Base-by-base conservation (phyloP, 2,888 invertebrate genomes). In the Melanotus villosus region DNA sequence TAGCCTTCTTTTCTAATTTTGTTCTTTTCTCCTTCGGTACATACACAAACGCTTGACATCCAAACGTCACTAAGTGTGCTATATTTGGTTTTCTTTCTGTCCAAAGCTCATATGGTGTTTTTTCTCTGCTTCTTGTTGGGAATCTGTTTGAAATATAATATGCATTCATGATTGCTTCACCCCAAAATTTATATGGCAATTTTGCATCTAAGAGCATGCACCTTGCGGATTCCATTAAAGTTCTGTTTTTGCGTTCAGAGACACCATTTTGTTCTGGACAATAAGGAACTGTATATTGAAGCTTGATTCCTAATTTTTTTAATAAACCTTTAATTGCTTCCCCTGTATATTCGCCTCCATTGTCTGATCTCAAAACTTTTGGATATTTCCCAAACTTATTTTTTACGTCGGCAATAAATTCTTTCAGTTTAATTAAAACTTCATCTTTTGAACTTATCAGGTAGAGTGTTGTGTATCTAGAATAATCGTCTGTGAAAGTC, bases 261-360 rank as follows among this genome's bases (percentile, higher is more conserved):
- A 73, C 69, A 2, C 82, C 81, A 72, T 84, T 85, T 72, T 83
- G 81, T 71, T 82, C 77, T 2, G 82, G 81, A 7, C 80, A 80
- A 66, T 80, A 81, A 1, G 75, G 66, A 0, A 78, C 77, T 6
- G 76, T 75, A 66, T 52, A 76, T 72, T 81, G 78, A 52, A 81
- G 79, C 26, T 32, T 64, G 5, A 81, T 79, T 6, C 80, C 81
- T 26, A 50, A 21, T 54, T 56, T 68, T 9, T 47, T 6, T 16
- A 76, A 76, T 21, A 78, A 19, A n/a, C 75, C 62, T 52, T 64
- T 43, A 0, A 80, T 34, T 16, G 74, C 68, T 52, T 68, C 64
- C 63, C 80, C 80, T 4, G 73, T 12, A 68, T 78, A 81, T 65
- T 80, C 79, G n/a, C 50, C 21, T 9, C 79, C 80, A 74, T 79